phyloP scores from a whole-genome alignment of 2,797 vertebrate species.

The Echiichthys vipera region DNA sequence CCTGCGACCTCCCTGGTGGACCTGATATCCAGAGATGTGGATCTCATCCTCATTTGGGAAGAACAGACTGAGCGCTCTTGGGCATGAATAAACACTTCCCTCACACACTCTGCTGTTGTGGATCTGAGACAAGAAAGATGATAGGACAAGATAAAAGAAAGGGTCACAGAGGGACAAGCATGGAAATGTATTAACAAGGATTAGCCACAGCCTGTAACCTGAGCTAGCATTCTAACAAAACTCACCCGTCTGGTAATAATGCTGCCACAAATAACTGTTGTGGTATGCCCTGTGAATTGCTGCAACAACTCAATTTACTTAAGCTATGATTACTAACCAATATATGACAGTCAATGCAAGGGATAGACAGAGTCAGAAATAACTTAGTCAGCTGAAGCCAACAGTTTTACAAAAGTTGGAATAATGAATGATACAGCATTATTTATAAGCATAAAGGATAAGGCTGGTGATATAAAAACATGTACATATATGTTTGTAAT shows the following conservation, averaged over 20 bases:
- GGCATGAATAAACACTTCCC: slow-evolving; percentile 91
- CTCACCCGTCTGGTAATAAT: slow-evolving; percentile 22
- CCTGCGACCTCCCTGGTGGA: slow-evolving; percentile 92
- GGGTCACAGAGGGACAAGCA: background rate
- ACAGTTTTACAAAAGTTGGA: background rate
- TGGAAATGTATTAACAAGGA: slow-evolving; percentile 10
- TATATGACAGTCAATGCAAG: background rate
- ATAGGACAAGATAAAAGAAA: slow-evolving; percentile 17
- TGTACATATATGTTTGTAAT: background rate
- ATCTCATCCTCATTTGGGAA: slow-evolving; percentile 97
- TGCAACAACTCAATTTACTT: background rate
- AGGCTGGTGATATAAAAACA: background rate
- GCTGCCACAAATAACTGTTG: background rate
- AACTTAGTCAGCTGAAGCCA: background rate
- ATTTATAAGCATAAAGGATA: background rate
- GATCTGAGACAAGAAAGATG: slow-evolving; percentile 81
- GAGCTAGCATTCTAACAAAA: background rate
- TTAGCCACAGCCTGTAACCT: slow-evolving; percentile 19
- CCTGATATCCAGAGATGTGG: slow-evolving; percentile 93
- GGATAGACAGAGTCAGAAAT: background rate
- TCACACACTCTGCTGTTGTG: slow-evolving; percentile 94
- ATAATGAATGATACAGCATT: background rate
- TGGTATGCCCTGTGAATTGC: background rate
- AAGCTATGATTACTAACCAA: background rate
- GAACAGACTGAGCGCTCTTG: slow-evolving; percentile 93